Evolutionary conservation across 2,797 vertebrate species (phyloP).

Genomic region (Oophaga sylvatica): DNA sequence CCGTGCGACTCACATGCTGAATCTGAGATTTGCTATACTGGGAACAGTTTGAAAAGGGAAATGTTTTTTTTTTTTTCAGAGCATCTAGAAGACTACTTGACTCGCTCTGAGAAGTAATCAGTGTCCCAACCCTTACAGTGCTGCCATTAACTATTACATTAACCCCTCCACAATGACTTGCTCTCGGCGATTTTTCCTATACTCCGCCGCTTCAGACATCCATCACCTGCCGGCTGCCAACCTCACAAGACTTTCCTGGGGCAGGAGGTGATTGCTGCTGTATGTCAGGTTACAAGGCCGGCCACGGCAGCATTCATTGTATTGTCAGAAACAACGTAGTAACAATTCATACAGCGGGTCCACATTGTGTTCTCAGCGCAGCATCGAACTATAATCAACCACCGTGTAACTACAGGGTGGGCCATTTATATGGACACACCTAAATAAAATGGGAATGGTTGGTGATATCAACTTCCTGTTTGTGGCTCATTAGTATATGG

Average conservation of each 20-base stretch:
- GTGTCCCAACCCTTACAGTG: neutral
- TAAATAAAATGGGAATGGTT: no score
- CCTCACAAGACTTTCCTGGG: neutral
- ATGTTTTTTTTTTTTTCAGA: neutral
- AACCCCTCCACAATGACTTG: conserved; percentile 17
- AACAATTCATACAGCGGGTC: neutral
- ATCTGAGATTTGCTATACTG: neutral
- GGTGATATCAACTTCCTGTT: no score
- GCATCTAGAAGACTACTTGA: neutral
- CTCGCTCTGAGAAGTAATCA: conserved; percentile 8
- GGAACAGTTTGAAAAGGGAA: neutral
- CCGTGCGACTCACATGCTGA: neutral
- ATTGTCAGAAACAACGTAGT: neutral
- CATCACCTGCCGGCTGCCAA: conserved; percentile 29
- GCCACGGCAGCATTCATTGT: neutral
- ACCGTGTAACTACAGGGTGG: neutral
- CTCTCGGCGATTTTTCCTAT: neutral
- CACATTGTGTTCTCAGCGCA: neutral
- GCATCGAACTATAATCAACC: neutral
- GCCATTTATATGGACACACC: no score
- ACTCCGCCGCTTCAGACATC: neutral
- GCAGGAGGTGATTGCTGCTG: neutral
- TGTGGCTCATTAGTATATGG: no score
- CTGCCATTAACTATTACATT: neutral
- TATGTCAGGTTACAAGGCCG: neutral